A percentile compares a stretch with the other conserved stretches of the same genome.
These are phyloP conservation scores for Apodemus sylvaticus DNA, from an alignment of 2,113 vertebrate genomes.

Conservation along the genomic window DNA sequence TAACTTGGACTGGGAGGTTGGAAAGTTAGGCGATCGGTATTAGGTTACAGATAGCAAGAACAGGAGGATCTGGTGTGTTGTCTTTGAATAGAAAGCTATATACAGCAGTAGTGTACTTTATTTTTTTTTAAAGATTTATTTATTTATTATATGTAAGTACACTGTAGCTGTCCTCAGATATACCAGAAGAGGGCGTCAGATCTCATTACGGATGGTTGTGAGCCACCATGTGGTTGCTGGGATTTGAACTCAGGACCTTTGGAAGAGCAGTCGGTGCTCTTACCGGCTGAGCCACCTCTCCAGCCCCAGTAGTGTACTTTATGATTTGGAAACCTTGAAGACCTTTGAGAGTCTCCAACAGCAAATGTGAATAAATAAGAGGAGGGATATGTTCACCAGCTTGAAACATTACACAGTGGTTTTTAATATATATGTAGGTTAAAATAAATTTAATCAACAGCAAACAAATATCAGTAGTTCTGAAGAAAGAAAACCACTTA, in stretches of 20 bases:
- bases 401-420: not conserved
- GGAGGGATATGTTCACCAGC: not conserved
- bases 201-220: too few relatives aligned
- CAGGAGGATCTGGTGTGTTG: too few relatives aligned
- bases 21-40: not conserved
- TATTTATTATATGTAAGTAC: too few relatives aligned
- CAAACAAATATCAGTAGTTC: not conserved
- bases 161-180: too few relatives aligned
- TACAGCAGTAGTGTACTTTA: too few relatives aligned
- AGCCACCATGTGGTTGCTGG: too few relatives aligned
- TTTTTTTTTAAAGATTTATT: too few relatives aligned
- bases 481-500: not conserved
- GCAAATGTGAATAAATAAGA: not conserved
- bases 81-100: not conserved
- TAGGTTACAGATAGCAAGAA: not conserved
- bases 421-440: not conserved
- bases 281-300: too few relatives aligned
- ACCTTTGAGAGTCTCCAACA: not conserved
- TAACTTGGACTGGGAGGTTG: rapidly evolving
- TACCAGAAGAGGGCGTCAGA: too few relatives aligned
- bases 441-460: not conserved
- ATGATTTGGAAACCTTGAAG: not conserved
- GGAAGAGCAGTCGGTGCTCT: too few relatives aligned
- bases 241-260: too few relatives aligned
- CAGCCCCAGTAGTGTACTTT: too few relatives aligned